Evolutionary conservation across 2,113 vertebrate genomes (phyloP).

Genomic region (Ctenomys sociabilis): DNA sequence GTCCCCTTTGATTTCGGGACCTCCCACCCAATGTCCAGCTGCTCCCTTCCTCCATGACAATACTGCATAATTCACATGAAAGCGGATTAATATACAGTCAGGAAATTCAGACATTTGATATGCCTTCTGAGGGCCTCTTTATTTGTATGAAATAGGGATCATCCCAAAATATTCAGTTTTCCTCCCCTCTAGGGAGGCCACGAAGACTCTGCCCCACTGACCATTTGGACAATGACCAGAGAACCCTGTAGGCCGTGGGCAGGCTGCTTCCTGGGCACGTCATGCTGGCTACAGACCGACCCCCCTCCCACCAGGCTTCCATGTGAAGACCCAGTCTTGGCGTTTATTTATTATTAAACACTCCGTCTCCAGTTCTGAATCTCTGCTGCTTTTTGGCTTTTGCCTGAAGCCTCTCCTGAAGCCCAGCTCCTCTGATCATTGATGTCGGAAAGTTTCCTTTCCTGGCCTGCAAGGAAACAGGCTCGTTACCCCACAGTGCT

Average conservation of each 20-base stretch:
- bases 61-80: conserved; percentile 81
- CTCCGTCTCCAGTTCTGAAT: neutral
- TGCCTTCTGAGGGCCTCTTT: conserved; percentile 82
- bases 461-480: neutral
- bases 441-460: conserved; percentile 29
- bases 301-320: neutral
- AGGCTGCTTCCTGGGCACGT: neutral
- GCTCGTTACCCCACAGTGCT: neutral
- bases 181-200: conserved; percentile 71
- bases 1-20: conserved; percentile 65
- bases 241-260: neutral
- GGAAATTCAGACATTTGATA: conserved; percentile 85
- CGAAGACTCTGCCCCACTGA: conserved; percentile 59
- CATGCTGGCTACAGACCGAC: conserved; percentile 32
- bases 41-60: conserved; percentile 52
- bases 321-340: neutral
- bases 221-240: conserved; percentile 62
- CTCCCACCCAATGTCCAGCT: conserved; percentile 56
- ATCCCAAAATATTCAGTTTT: conserved; percentile 81
- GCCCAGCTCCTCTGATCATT: conserved; percentile 47
- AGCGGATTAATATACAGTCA: conserved; percentile 81
- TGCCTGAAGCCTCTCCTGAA: conserved; percentile 36
- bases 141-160: conserved; percentile 81
- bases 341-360: conserved; percentile 77
- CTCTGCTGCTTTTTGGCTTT: conserved; percentile 47